These are phyloP conservation scores for Sialis lutaria DNA, from an alignment of 2,888 invertebrate species.

Conservation along the genomic window DNA sequence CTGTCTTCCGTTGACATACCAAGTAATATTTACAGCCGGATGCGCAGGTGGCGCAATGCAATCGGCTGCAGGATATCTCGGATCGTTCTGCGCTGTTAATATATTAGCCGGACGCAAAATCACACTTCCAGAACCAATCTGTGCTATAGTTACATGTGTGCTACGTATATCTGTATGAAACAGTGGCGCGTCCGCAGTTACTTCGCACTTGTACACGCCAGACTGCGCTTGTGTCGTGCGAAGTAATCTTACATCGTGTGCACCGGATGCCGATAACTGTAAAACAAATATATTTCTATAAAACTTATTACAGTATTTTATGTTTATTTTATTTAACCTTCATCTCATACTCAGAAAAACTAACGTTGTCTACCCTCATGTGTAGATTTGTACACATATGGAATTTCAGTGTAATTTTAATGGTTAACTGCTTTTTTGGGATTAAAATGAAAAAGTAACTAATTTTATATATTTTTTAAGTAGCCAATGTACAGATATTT, in stretches of 20 bases:
- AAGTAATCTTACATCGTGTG: slow-evolving; percentile 2
- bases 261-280: slow-evolving; percentile 2
- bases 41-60: background rate
- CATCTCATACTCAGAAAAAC: too few species aligned
- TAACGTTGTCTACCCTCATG: too few species aligned
- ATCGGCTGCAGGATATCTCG: background rate
- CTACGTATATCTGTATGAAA: slow-evolving; percentile 39
- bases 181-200: slow-evolving; percentile 40
- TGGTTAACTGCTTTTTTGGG: too few species aligned
- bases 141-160: slow-evolving; percentile 38
- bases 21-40: background rate
- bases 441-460: too few species aligned
- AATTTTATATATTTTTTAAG: too few species aligned
- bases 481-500: too few species aligned
- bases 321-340: too few species aligned
- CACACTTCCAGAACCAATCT: slow-evolving; percentile 13
- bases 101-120: background rate
- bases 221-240: slow-evolving; percentile 20
- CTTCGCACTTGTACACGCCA: slow-evolving; percentile 45
- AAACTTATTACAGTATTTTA: too few species aligned
- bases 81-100: background rate
- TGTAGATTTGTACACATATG: too few species aligned
- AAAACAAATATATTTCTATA: background rate
- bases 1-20: slow-evolving; percentile 1
- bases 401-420: too few species aligned